These are phyloP conservation scores for Strigamia maritima DNA, from an alignment of 2,888 invertebrate genomes.

Conservation along the genomic window DNA sequence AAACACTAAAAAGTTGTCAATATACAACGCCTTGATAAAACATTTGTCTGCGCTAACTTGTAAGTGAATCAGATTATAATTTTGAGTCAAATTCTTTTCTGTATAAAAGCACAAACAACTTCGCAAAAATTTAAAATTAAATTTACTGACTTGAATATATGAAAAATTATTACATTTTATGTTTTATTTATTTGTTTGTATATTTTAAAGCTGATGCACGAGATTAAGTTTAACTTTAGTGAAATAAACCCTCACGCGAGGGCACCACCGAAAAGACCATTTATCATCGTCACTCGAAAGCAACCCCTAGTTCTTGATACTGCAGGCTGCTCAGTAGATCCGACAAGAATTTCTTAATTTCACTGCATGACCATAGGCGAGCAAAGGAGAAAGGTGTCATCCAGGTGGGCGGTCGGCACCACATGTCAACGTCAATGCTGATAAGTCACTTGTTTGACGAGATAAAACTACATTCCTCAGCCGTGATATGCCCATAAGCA, in stretches of 20 bases:
- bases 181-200: neutral
- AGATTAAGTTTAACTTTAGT: neutral
- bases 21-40: no score
- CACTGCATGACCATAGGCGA: slow-evolving; percentile 25
- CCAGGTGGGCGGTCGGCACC: slow-evolving; percentile 28
- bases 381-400: slow-evolving; percentile 17
- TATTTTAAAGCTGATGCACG: neutral
- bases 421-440: slow-evolving; percentile 18
- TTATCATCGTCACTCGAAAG: slow-evolving; percentile 27
- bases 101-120: no score
- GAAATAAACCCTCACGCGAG: slow-evolving; percentile 13
- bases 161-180: no score
- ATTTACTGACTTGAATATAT: no score
- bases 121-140: no score
- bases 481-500: slow-evolving; percentile 22
- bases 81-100: no score
- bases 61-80: no score
- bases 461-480: slow-evolving; percentile 27
- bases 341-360: neutral
- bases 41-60: no score
- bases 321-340: neutral
- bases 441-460: slow-evolving; percentile 31
- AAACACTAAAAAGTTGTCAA: no score
- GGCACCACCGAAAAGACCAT: slow-evolving; percentile 37
- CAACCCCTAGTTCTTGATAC: neutral